Conservation (phyloP, 2,113 vertebrate genomes). For the Athene cunicularia region DNA sequence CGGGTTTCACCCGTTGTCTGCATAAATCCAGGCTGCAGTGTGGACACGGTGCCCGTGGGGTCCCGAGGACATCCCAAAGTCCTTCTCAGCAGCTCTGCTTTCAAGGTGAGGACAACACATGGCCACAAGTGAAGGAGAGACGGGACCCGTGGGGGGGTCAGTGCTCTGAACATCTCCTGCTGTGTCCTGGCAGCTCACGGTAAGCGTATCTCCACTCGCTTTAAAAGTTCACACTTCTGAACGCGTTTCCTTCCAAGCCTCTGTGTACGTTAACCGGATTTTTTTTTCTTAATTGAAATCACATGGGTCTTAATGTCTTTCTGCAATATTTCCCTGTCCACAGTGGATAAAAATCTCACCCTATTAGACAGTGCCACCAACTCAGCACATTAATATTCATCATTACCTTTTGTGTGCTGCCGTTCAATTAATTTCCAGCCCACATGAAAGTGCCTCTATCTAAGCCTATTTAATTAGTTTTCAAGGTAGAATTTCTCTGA, state of each 20-base stretch:
- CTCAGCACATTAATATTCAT: slow-evolving; percentile 29
- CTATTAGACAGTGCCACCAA: background rate
- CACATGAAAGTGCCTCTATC: background rate
- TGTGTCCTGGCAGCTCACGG: background rate
- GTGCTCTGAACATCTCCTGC: background rate
- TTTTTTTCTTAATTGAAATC: background rate
- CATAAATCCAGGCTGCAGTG: background rate
- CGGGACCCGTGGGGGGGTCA: fast-evolving
- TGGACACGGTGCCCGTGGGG: fast-evolving
- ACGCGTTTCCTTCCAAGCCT: background rate
- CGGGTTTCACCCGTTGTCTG: background rate
- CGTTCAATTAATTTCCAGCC: slow-evolving; percentile 38
- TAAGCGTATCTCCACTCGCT: fast-evolving
- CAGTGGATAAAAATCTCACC: background rate
- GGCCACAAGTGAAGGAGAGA: background rate
- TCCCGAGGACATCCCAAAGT: background rate
- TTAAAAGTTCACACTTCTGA: background rate
- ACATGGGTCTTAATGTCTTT: background rate
- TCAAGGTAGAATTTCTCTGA: background rate
- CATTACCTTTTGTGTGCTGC: background rate
- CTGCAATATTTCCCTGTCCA: background rate
- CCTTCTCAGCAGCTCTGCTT: background rate
- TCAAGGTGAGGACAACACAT: background rate
- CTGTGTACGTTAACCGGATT: background rate
- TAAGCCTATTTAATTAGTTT: slow-evolving; percentile 34